Conservation (phyloP, 1,140 invertebrate genomes). For the Telenomus remus region DNA sequence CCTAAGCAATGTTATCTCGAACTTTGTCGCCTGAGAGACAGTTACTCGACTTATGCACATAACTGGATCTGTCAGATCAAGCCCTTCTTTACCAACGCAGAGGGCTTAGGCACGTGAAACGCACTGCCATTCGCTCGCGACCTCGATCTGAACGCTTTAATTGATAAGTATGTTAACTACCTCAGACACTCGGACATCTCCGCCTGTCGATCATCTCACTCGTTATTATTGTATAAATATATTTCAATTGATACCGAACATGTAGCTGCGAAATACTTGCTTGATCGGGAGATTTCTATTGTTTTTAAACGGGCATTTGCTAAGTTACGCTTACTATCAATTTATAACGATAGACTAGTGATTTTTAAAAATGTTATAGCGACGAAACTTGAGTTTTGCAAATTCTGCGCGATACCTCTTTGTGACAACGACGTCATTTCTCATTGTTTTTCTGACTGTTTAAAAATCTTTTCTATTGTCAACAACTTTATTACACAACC, state of each 20-base stretch:
- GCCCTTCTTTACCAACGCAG: not conserved
- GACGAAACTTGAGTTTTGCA: not conserved
- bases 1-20: not conserved
- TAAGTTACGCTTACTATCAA: not conserved
- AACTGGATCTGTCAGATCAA: constrained; percentile 3
- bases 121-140: not conserved
- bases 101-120: not conserved
- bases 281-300: not conserved
- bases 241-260: not conserved
- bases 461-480: not conserved
- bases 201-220: not conserved
- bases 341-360: not conserved
- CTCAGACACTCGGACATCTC: not conserved
- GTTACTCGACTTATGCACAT: not conserved
- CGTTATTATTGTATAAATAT: not conserved
- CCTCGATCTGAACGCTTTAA: not conserved
- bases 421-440: not conserved
- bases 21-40: constrained; percentile 3
- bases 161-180: not conserved
- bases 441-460: not conserved
- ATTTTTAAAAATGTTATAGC: not conserved
- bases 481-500: not conserved
- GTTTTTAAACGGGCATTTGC: not conserved
- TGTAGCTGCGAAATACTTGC: not conserved
- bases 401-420: not conserved